phyloP scores from a whole-genome alignment of 1,140 invertebrate genomes.

The Dinoponera quadriceps region DNA sequence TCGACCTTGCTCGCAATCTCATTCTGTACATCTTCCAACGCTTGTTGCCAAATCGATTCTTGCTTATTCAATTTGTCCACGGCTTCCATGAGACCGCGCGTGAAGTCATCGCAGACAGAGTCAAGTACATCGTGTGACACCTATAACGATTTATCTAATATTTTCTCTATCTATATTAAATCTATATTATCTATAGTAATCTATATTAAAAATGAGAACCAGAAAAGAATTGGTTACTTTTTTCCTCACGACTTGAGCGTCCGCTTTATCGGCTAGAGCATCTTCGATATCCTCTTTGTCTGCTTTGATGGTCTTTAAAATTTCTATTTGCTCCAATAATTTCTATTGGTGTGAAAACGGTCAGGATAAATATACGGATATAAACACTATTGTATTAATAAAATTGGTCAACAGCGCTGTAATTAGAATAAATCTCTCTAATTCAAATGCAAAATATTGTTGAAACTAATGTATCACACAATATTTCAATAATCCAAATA shows the following conservation, averaged over 20 bases:
- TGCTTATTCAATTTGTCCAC: conserved; percentile 88
- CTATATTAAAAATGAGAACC: neutral
- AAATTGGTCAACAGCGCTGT: no score
- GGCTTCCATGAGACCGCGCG: conserved; percentile 87
- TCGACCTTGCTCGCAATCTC: conserved; percentile 89
- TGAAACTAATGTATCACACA: no score
- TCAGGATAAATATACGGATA: no score
- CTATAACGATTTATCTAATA: conserved; percentile 51
- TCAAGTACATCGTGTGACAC: conserved; percentile 90
- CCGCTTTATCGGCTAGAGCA: conserved; percentile 90
- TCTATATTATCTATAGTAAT: no score
- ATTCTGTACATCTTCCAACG: conserved; percentile 88
- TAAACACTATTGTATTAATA: no score
- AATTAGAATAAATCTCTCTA: no score
- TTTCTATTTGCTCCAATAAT: conserved; percentile 86
- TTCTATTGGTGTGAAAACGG: conserved; percentile 74
- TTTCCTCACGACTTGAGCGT: conserved; percentile 87
- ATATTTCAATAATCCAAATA: no score
- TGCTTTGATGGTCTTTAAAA: conserved; percentile 87
- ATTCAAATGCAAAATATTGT: no score
- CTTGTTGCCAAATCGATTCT: conserved; percentile 82
- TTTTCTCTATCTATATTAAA: neutral
- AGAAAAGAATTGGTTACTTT: conserved; percentile 81
- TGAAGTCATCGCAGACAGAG: conserved; percentile 88
- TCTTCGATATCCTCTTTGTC: conserved; percentile 89